phyloP scores from a whole-genome alignment of 2,797 vertebrate genomes.

The Phalanger gymnotis region DNA sequence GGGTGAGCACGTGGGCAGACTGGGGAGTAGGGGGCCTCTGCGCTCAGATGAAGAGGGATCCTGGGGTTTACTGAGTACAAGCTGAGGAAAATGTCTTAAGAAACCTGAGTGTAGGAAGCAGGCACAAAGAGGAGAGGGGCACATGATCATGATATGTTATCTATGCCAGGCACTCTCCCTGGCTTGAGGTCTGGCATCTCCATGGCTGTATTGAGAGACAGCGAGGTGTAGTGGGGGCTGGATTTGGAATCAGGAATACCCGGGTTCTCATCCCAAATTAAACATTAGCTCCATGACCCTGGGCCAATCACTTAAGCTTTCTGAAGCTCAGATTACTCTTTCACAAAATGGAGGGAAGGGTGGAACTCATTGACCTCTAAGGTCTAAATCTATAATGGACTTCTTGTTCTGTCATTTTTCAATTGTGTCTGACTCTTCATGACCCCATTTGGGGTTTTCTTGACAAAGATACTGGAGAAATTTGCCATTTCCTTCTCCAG shows the following conservation, averaged over 20 bases:
- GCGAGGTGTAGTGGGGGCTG: too few relatives aligned
- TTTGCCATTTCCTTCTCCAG: not conserved
- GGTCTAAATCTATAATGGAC: not conserved
- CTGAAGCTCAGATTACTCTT: not conserved
- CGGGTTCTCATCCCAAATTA: not conserved
- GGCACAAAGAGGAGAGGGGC: not conserved
- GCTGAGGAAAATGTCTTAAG: not conserved
- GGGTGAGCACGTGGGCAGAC: conserved; percentile 5
- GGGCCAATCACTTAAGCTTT: not conserved
- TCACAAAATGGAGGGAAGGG: not conserved
- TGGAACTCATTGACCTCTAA: not conserved
- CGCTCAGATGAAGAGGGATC: conserved; percentile 22
- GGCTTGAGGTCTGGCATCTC: not conserved
- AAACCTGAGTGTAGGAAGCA: not conserved
- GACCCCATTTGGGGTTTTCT: not conserved
- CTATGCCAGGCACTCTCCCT: not conserved
- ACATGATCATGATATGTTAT: not conserved
- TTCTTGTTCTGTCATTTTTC: not conserved
- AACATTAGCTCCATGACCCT: not conserved
- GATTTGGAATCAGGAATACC: not conserved
- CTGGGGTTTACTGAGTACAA: not conserved
- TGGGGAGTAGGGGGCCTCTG: conserved; percentile 13
- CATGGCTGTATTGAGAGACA: not conserved
- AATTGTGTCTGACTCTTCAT: not conserved
- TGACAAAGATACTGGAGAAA: not conserved